A percentile compares a stretch with the other conserved stretches of the same genome.
These are phyloP conservation scores for Rallus limicola DNA, from an alignment of 2,113 vertebrate genomes.

Conservation along the genomic window DNA sequence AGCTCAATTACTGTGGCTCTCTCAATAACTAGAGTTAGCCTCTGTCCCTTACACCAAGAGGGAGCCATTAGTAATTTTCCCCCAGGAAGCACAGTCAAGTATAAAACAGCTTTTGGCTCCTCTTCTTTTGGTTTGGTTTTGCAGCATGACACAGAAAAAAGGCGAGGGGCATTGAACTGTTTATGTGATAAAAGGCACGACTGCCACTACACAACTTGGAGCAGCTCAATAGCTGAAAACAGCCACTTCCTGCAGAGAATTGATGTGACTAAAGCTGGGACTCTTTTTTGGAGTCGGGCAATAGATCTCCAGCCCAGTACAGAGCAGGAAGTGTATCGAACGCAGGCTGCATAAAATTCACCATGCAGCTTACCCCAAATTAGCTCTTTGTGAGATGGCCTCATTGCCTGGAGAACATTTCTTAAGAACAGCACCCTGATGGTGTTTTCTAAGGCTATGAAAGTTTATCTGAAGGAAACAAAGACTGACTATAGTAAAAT, in stretches of 20 bases:
- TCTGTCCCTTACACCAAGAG: neutral
- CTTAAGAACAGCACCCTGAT: neutral
- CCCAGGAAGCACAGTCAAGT: neutral
- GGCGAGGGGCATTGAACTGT: neutral
- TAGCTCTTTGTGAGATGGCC: neutral
- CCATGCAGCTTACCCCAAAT: neutral
- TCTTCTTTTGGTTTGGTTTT: conserved; percentile 9
- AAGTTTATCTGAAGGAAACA: neutral
- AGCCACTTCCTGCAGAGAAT: conserved; percentile 27
- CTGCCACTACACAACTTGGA: neutral
- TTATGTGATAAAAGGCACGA: neutral
- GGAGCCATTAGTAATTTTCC: neutral
- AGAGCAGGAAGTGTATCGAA: neutral
- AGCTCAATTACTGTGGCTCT: neutral
- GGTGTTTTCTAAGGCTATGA: neutral
- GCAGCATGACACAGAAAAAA: neutral
- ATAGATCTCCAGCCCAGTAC: conserved; percentile 3
- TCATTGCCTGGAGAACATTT: neutral
- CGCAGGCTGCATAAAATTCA: neutral
- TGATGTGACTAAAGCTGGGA: conserved; percentile 35
- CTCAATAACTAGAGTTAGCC: neutral
- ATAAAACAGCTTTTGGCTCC: conserved; percentile 1
- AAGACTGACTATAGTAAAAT: neutral
- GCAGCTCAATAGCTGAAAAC: conserved; percentile 42
- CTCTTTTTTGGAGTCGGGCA: neutral